phyloP scores from a whole-genome alignment of 30 jellyfish, hydroid and myxozoan genomes.

The Turritopsis rubra region DNA sequence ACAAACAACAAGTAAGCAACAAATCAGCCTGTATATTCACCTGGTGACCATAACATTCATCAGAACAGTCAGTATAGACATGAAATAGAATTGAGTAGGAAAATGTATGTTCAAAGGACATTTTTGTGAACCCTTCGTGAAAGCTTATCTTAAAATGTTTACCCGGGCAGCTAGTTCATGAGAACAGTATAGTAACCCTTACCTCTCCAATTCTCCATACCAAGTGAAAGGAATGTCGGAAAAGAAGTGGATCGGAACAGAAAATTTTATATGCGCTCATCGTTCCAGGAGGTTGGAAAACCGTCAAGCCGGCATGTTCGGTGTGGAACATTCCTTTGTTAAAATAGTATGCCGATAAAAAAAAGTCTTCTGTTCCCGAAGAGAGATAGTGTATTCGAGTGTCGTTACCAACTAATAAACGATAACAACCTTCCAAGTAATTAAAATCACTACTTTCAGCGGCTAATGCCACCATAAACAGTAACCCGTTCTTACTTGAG shows the following conservation, averaged over 20 bases:
- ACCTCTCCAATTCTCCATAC: constrained; percentile 75
- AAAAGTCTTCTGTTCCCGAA: constrained; percentile 82
- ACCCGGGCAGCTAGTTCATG: no score
- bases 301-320: constrained; percentile 72
- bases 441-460: constrained; percentile 50
- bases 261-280: constrained; percentile 74
- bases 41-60: no score
- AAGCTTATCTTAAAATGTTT: no score
- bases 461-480: constrained; percentile 60
- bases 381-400: constrained; percentile 49
- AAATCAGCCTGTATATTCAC: no score
- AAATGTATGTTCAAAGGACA: no score
- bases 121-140: no score
- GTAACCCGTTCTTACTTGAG: constrained; percentile 46
- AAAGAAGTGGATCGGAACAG: constrained; percentile 64
- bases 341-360: constrained; percentile 66
- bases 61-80: no score
- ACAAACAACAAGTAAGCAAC: no score
- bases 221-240: constrained; percentile 35
- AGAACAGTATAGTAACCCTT: neutral
- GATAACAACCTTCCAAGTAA: constrained; percentile 60
- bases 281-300: constrained; percentile 48
- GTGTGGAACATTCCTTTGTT: constrained; percentile 61
- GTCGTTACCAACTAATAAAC: neutral
- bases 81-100: no score